Evolutionary conservation across 2,888 invertebrate genomes (phyloP), one percentile per base, ranked within the genome.

Genomic region (Nomada flava): DNA sequence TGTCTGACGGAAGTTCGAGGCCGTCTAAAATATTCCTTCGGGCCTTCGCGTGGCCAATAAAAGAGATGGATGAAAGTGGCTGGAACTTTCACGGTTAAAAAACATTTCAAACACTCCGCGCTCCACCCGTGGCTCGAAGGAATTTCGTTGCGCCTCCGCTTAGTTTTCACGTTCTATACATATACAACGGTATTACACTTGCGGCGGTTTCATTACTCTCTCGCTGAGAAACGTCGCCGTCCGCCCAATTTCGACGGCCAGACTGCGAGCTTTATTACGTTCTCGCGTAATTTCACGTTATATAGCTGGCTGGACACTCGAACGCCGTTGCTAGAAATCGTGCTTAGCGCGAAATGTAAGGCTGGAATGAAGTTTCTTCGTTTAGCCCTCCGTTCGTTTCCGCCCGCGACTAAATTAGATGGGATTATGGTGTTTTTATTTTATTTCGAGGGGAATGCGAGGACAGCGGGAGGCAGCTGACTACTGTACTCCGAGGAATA

Each of bases 161-260:
- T 79, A 76, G 76, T 79, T 82, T 75, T 78, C 71, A 74, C 84
- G 76, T 81, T 47, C 20, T 20, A 29, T 18, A 15, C 77, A 67
- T 71, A 82, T 84, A 20, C n/a, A 53, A 77, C 75, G 69, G 82
- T 84, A 84, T 86, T 88, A 69, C 80, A 80, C 84, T 83, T 69
- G 75, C 77, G 59, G 72, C 81, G 59, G 86, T 87, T 88, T 88
- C 77, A 79, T 82, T 76, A 86, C 78, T 70, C 81, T 80, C 80
- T 77, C 63, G 53, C 75, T 62, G 55, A 73, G 36, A 13, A 62
- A 60, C 64, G 64, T 59, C 26, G 23, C 63, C 55, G 52, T 36
- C 53, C 47, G 20, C 55, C 62, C 65, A 67, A 65, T 65, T 68
- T 57, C 78, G 74, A 68, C 53, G 78, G 36, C 29, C 62, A 70